A percentile compares a stretch with the other conserved stretches of the same genome.
Evolutionary conservation across 2,888 invertebrate genomes (phyloP).

Genomic region (Molorchus minor): DNA sequence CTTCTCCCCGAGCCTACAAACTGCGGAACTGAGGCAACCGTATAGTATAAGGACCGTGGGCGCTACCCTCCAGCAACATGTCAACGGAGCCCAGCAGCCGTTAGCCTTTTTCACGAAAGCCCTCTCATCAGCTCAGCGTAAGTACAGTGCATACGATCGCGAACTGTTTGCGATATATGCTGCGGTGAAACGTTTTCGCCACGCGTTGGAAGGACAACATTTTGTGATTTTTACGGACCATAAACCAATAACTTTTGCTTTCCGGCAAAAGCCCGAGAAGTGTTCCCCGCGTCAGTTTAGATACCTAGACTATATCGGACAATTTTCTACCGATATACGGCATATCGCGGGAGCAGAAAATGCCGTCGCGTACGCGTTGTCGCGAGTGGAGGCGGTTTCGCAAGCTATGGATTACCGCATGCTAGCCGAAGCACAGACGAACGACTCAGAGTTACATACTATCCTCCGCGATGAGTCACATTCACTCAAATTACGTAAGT

Average conservation of each 20-base stretch:
- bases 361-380: slow-evolving; percentile 50
- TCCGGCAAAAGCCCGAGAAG: slow-evolving; percentile 48
- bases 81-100: background rate
- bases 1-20: too few species aligned
- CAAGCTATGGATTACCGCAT: background rate
- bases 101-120: slow-evolving; percentile 5
- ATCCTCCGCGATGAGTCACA: background rate
- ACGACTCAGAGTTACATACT: background rate
- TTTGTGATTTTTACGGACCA: slow-evolving; percentile 21
- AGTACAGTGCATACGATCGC: slow-evolving; percentile 16
- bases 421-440: background rate
- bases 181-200: slow-evolving; percentile 5
- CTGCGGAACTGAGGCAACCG: too few species aligned
- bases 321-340: slow-evolving; percentile 53
- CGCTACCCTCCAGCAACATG: slow-evolving; percentile 10
- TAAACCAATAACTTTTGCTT: slow-evolving; percentile 50
- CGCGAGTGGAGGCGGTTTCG: slow-evolving; percentile 7
- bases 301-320: slow-evolving; percentile 49
- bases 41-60: too few species aligned
- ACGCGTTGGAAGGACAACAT: background rate
- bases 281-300: slow-evolving; percentile 52
- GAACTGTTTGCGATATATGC: slow-evolving; percentile 5
- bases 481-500: background rate
- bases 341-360: slow-evolving; percentile 54
- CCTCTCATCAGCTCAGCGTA: background rate